phyloP scores from a whole-genome alignment of 2,113 vertebrate genomes.

The Melanostigma gelatinosum region DNA sequence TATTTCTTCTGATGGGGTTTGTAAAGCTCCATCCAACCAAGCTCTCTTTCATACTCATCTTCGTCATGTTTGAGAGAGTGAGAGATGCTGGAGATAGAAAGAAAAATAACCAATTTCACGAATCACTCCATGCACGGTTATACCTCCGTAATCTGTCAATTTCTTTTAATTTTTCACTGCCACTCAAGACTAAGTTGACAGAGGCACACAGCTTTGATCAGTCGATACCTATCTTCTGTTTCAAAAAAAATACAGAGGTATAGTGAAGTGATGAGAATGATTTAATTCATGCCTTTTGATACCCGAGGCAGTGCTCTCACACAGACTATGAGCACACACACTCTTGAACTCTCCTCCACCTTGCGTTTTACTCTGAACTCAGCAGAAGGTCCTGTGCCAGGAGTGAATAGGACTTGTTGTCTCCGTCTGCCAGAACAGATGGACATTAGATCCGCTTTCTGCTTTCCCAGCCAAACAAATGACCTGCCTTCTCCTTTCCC shows the following conservation, averaged over 20 bases:
- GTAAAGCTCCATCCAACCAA: constrained; percentile 31
- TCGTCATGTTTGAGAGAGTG: constrained; percentile 37
- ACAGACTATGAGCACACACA: constrained; percentile 35
- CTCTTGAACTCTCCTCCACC: constrained; percentile 69
- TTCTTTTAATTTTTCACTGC: constrained; percentile 59
- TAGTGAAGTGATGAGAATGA: constrained; percentile 54
- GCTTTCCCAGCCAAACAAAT: constrained; percentile 62
- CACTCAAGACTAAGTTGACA: constrained; percentile 42
- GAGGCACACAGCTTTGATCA: constrained; percentile 40
- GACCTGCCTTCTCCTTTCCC: constrained; percentile 53
- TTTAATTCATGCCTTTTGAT: constrained; percentile 65
- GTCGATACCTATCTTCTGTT: constrained; percentile 37
- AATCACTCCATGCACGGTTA: constrained; percentile 68
- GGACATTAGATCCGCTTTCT: constrained; percentile 76
- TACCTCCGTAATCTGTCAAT: constrained; percentile 51
- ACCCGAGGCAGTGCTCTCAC: constrained; percentile 63
- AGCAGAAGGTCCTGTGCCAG: constrained; percentile 66
- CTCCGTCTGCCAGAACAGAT: constrained; percentile 77
- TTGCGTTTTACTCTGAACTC: constrained; percentile 58
- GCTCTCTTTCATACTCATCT: constrained; percentile 25
- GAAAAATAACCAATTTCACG: constrained; percentile 69
- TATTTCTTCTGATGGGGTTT: constrained; percentile 34
- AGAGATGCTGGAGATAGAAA: constrained; percentile 58
- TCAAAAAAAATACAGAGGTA: constrained; percentile 56
- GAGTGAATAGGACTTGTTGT: constrained; percentile 69